Evolutionary conservation across 1,140 invertebrate species (phyloP), one percentile per base, ranked within the genome.

Genomic region (Halictus rubicundus): DNA sequence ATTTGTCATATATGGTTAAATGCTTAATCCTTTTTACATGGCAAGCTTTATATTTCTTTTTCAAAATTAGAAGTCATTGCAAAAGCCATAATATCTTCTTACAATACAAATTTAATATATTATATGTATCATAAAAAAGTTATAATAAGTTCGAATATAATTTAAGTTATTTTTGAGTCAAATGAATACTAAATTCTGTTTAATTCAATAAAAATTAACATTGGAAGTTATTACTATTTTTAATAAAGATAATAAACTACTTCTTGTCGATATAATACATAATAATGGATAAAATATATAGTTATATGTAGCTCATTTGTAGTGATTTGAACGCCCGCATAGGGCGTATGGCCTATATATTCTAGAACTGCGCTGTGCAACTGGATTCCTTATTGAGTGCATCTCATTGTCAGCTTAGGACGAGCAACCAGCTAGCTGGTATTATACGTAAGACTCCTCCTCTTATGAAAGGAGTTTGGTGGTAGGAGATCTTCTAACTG

Each of bases 251-350:
- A 23, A 23, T 23, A 6, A 14, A 23, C 23, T 12, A 23, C 12
- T 65, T n/a, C 32, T 32, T 65, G 21, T 61, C 7, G 3, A 32
- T 32, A 23, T 23, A 23, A 32, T n/a, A 37, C 16, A n/a, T 9
- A 23, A n/a, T 5, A 37, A 25, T 60, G 39, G 21, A 16, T 61
- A 12, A 46, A 27, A 68, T 27, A 16, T 39, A 16, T 8, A 5
- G 8, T 10, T 12, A 23, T 42, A 37, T 23, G 7, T 23, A 21
- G 25, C n/a, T 7, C 1, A 54, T 54, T 54, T 12, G 7, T 8
- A n/a, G 37, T 66, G 37, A 75, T 68, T 59, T 59, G 49, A 68
- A 75, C 52, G 63, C 37, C 23, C 19, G 73, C 23, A 42, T 27
- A 16, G 21, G 32, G 46, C 12, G 14, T 23, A 32, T 32, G 3